These are phyloP conservation scores for Platyura marginata DNA, from an alignment of 1,140 invertebrate species.

Conservation along the genomic window DNA sequence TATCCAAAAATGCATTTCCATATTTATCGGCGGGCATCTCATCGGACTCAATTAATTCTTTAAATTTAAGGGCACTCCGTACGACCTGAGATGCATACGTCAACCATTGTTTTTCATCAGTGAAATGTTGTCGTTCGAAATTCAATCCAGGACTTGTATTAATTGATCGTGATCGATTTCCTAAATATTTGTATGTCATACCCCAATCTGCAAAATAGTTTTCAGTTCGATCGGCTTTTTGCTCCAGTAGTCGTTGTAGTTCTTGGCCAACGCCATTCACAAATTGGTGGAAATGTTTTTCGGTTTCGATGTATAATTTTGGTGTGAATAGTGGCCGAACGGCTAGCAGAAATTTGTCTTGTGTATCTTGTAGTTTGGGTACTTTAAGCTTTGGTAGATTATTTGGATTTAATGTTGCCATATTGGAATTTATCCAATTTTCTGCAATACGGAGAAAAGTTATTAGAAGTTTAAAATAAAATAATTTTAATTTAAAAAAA, in stretches of 20 bases:
- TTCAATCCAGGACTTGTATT: conserved; percentile 63
- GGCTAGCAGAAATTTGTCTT: conserved; percentile 38
- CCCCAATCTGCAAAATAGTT: conserved; percentile 72
- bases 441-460: too few species aligned
- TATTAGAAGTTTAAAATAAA: too few species aligned
- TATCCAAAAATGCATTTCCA: conserved; percentile 64
- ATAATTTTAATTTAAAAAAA: too few species aligned
- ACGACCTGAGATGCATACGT: conserved; percentile 50
- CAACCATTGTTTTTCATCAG: conserved; percentile 34
- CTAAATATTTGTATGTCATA: conserved; percentile 54
- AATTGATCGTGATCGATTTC: conserved; percentile 53
- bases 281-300: conserved; percentile 47
- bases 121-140: conserved; percentile 47
- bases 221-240: conserved; percentile 33
- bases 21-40: conserved; percentile 59
- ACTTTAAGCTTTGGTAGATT: conserved; percentile 23
- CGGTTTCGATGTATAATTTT: conserved; percentile 44
- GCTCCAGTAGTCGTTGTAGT: conserved; percentile 45
- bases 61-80: conserved; percentile 45
- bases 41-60: conserved; percentile 47
- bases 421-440: too few species aligned
- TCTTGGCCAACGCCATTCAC: conserved; percentile 38
- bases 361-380: conserved; percentile 32
- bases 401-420: neutral
- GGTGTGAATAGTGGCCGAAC: conserved; percentile 49